Evolutionary conservation across 2,797 vertebrate species (phyloP).

Genomic region (Rhinophrynus dorsalis): DNA sequence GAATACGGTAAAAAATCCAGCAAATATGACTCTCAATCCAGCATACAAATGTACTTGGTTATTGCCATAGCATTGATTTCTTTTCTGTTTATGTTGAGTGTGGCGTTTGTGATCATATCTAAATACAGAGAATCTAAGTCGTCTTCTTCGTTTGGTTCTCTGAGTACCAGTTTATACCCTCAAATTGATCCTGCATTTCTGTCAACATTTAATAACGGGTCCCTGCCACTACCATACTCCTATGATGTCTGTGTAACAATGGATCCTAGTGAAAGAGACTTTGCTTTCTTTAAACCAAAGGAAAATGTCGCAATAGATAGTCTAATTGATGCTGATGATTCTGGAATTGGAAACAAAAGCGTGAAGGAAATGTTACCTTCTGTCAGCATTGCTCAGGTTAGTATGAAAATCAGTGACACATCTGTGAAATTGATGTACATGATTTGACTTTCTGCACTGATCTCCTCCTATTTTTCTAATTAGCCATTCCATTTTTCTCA

Average conservation of each 20-base stretch:
- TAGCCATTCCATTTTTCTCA: too few relatives aligned
- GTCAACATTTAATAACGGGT: not conserved
- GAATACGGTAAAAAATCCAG: conserved; percentile 62
- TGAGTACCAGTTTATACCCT: not conserved
- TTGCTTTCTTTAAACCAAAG: not conserved
- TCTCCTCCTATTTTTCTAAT: too few relatives aligned
- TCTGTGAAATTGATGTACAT: too few relatives aligned
- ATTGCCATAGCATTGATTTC: conserved; percentile 62
- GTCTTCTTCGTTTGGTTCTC: not conserved
- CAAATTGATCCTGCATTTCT: not conserved
- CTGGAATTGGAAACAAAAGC: conserved; percentile 4
- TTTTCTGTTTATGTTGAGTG: conserved; percentile 54
- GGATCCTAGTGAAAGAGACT: not conserved
- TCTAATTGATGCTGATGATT: conserved; percentile 9
- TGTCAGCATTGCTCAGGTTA: not conserved
- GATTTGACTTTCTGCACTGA: too few relatives aligned
- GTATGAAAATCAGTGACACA: not conserved
- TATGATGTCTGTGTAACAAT: conserved; percentile 1
- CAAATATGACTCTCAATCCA: conserved; percentile 42
- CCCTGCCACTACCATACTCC: not conserved
- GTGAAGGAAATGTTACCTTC: not conserved
- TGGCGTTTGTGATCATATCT: not conserved
- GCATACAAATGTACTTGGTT: conserved; percentile 64
- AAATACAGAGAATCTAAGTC: not conserved
- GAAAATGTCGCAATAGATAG: conserved; percentile 17